These are phyloP conservation scores for Xiphophorus couchianus DNA, from an alignment of 2,113 vertebrate genomes.

Conservation along the genomic window DNA sequence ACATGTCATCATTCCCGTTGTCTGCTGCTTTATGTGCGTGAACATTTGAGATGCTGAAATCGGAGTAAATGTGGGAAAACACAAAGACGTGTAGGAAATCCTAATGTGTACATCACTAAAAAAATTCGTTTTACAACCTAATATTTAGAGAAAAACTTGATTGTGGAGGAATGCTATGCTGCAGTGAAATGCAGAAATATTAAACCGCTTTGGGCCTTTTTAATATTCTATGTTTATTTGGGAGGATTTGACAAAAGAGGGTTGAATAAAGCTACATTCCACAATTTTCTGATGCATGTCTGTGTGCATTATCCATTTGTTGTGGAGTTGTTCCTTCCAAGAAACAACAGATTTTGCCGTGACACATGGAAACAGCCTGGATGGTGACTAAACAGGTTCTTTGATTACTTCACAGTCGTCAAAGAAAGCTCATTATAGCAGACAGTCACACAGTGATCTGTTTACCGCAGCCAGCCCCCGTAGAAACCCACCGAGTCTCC, in stretches of 20 bases:
- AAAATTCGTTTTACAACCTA: too few relatives aligned
- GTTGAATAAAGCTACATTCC: neutral
- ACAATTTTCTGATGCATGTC: neutral
- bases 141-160: too few relatives aligned
- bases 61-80: conserved; percentile 2
- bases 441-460: conserved; percentile 42
- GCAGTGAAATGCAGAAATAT: neutral
- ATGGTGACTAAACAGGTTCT: conserved; percentile 29
- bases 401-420: conserved; percentile 45
- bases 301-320: neutral
- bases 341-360: conserved; percentile 7
- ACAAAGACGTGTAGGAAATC: neutral
- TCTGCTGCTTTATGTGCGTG: neutral
- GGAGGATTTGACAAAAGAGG: neutral
- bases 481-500: conserved; percentile 26
- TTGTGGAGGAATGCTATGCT: neutral
- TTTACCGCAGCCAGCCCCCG: conserved; percentile 39
- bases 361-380: conserved; percentile 21
- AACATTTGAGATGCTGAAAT: neutral
- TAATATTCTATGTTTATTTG: neutral
- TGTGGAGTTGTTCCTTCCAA: neutral
- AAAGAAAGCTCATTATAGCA: conserved; percentile 34
- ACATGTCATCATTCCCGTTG: neutral
- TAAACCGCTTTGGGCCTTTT: neutral
- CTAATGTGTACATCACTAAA: too few relatives aligned